These are phyloP conservation scores for Bovichtus diacanthus DNA, from an alignment of 2,797 vertebrate genomes.

Conservation along the genomic window DNA sequence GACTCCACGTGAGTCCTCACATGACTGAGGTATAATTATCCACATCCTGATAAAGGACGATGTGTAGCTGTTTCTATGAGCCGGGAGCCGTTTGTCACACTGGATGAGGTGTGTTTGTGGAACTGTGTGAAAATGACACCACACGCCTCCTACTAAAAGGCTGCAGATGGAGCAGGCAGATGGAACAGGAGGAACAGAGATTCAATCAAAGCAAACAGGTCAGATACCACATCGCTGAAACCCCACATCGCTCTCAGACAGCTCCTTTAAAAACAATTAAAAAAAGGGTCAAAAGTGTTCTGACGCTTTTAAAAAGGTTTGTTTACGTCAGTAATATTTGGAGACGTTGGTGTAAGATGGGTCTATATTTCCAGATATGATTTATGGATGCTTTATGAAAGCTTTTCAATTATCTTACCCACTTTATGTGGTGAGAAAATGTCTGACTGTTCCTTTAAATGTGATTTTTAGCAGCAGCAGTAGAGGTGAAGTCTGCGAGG, in stretches of 20 bases:
- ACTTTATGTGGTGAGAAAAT: not conserved
- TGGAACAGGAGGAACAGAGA: not conserved
- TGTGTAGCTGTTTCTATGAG: not conserved
- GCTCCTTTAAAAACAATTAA: no score
- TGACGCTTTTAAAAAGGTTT: not conserved
- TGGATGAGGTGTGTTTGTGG: not conserved
- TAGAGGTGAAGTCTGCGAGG: not conserved
- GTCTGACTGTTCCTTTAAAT: conserved; percentile 1
- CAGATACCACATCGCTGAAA: not conserved
- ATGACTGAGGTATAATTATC: not conserved
- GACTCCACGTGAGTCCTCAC: not conserved
- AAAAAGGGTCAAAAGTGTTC: not conserved
- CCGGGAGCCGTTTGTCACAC: not conserved
- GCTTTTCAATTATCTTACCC: not conserved
- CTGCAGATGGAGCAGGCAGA: conserved; percentile 6
- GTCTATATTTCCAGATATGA: not conserved
- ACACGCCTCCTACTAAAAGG: not conserved
- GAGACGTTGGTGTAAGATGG: not conserved
- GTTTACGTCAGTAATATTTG: not conserved
- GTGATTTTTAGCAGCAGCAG: not conserved
- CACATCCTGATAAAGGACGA: not conserved
- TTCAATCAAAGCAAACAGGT: not conserved
- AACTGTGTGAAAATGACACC: not conserved
- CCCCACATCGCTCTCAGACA: not conserved
- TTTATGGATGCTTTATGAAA: not conserved